Percentiles rank a stretch among this genome's conserved stretches.
phyloP scores from a whole-genome alignment of 2,888 invertebrate species.

The Oligia strigilis region DNA sequence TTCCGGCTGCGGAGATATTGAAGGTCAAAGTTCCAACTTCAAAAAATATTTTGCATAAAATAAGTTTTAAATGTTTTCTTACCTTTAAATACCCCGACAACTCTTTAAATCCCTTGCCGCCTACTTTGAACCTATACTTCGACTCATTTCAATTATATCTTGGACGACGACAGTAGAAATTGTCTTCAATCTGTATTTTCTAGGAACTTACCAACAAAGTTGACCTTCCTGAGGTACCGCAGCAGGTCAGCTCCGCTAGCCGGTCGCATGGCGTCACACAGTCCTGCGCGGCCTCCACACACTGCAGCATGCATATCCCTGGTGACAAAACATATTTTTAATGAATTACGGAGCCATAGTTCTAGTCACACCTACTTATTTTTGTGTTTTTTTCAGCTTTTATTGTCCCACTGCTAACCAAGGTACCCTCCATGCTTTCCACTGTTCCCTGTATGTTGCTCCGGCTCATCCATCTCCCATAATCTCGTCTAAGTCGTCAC shows the following conservation, averaged over 20 bases:
- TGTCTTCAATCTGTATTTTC: not conserved
- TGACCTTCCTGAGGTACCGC: conserved; percentile 95
- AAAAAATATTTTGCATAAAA: too few relatives aligned
- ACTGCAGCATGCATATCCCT: conserved; percentile 96
- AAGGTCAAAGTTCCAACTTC: not conserved
- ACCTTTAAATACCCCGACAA: too few relatives aligned
- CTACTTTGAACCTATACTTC: not conserved
- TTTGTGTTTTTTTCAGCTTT: not conserved
- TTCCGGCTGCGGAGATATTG: not conserved
- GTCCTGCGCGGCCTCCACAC: conserved; percentile 93
- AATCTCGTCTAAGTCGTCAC: too few relatives aligned
- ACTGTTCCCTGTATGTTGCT: not conserved
- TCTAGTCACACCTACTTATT: not conserved
- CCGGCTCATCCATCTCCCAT: not conserved
- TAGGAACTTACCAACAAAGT: conserved; percentile 94
- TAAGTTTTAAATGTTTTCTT: too few relatives aligned
- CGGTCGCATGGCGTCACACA: conserved; percentile 97
- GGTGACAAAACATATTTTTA: conserved; percentile 43
- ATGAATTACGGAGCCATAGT: not conserved
- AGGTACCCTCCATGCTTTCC: not conserved
- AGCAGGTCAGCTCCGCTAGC: conserved; percentile 96
- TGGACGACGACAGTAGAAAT: not conserved
- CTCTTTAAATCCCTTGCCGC: not conserved
- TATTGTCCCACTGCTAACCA: not conserved
- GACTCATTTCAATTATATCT: not conserved